Conservation (phyloP, 2,888 invertebrate species). For the Bibio marci region DNA sequence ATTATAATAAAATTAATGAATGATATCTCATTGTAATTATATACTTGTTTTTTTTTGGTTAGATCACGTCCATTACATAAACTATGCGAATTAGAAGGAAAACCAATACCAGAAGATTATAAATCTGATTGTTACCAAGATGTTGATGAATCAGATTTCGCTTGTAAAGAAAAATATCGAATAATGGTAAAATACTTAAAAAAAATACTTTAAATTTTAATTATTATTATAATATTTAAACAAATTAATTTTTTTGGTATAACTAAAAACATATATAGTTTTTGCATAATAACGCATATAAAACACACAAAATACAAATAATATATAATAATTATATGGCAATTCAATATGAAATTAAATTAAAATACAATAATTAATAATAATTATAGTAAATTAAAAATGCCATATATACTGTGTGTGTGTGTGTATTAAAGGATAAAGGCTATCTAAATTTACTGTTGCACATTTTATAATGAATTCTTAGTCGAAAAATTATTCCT, state of each 20-base stretch:
- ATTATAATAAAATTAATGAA: not conserved
- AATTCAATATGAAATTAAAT: constrained; percentile 65
- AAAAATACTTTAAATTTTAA: not conserved
- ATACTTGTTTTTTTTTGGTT: constrained; percentile 2
- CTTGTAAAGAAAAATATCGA: constrained; percentile 63
- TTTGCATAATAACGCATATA: too few species aligned
- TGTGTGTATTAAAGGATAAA: too few species aligned
- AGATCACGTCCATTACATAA: constrained; percentile 48
- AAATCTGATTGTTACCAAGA: constrained; percentile 66
- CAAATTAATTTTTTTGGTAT: not conserved
- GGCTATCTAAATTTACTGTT: too few species aligned
- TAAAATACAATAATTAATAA: constrained; percentile 23
- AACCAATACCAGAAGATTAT: constrained; percentile 49
- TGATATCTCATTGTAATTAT: not conserved
- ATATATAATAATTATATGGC: too few species aligned
- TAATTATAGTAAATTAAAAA: too few species aligned
- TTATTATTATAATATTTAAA: not conserved
- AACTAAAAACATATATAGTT: too few species aligned
- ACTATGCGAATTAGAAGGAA: constrained; percentile 57
- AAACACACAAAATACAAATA: too few species aligned
- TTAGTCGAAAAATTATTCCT: too few species aligned
- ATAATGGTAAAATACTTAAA: constrained; percentile 44
- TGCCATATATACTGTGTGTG: too few species aligned
- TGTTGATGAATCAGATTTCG: constrained; percentile 60
- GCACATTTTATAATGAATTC: too few species aligned